Conservation (phyloP, 2,888 invertebrate genomes). For the Melanostoma mellinum region DNA sequence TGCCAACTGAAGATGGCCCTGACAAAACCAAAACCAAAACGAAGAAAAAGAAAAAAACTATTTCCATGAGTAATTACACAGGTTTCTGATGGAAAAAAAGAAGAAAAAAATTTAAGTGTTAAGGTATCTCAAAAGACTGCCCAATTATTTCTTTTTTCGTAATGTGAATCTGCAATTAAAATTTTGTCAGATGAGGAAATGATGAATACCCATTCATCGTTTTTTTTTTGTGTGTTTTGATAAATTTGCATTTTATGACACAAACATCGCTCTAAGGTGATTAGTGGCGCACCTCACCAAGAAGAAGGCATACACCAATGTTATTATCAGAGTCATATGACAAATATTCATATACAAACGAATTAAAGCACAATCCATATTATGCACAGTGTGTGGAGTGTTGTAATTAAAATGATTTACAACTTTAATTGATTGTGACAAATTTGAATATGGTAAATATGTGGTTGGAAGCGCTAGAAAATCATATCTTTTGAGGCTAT, state of each 20-base stretch:
- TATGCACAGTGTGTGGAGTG: constrained; percentile 12
- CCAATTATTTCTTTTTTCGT: constrained; percentile 39
- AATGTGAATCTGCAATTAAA: constrained; percentile 32
- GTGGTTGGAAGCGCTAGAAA: too few relatives aligned
- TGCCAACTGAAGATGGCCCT: constrained; percentile 24
- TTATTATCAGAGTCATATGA: constrained; percentile 12
- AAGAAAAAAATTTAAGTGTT: background rate
- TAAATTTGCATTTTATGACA: constrained; percentile 1
- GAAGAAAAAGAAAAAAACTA: background rate
- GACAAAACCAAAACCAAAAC: constrained; percentile 32
- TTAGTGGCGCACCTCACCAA: constrained; percentile 1
- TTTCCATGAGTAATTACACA: constrained; percentile 52
- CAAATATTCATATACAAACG: constrained; percentile 12
- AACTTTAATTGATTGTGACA: constrained; percentile 35
- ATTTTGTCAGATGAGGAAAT: constrained; percentile 37
- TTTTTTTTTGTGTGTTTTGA: background rate
- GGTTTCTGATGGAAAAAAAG: constrained; percentile 13
- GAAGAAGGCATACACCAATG: background rate
- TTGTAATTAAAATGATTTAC: constrained; percentile 43
- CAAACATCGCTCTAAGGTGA: background rate
- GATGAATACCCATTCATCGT: constrained; percentile 7
- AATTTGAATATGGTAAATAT: too few relatives aligned
- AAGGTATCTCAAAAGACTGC: constrained; percentile 2
- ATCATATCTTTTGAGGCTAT: too few relatives aligned
- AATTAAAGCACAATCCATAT: constrained; percentile 52